Base-by-base conservation (phyloP, 2,113 vertebrate species). In the Psilopsiagon aymara region DNA sequence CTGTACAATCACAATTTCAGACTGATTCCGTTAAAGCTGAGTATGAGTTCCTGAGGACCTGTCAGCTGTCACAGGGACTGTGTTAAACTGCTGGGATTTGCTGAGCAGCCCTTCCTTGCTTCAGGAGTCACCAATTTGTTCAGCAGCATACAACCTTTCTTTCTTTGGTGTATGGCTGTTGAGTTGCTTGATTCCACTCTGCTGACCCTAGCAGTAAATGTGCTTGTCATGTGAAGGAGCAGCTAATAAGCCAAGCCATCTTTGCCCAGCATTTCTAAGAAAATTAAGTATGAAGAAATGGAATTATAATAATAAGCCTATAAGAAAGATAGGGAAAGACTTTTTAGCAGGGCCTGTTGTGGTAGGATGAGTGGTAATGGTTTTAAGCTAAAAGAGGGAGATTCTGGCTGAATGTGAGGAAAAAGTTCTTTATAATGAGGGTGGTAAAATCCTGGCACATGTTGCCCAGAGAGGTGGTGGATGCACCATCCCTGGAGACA, bases 61-160 rank as follows among this genome's bases (percentile, higher is more conserved):
- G 0, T 20, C 0, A 0, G 47, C 62, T 57, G 68, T 29, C 35
- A 37, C 35, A 37, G n/a, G 90, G 64, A n/a, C 73, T 89, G 55
- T 2, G 0, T 73, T 35, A 92, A 47, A 81, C 89, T 88, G 41
- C 64, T 84, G 69, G 86, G 88, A 77, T 95, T 92, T 91, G 77
- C 83, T 64, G 88, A 70, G 24, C 69, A 69, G 19, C 11, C 0
- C 0, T 88, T 80, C n/a, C 63, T 78, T 83, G 80, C 88, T 70
- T 69, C 0, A 0, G 80, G 68, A 94, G 76, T 96, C 94, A 94
- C 88, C 71, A 88, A 63, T 10, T 3, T 27, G 37, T 37, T 91
- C 71, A 49, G 90, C 73, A 84, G 69, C 88, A 57, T 3, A 8
- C 3, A 11, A 78, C 64, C 60, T 13, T 68, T 35, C 47, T 55